Base-by-base conservation (phyloP, 2,888 invertebrate species). In the Apocheima hispidaria region DNA sequence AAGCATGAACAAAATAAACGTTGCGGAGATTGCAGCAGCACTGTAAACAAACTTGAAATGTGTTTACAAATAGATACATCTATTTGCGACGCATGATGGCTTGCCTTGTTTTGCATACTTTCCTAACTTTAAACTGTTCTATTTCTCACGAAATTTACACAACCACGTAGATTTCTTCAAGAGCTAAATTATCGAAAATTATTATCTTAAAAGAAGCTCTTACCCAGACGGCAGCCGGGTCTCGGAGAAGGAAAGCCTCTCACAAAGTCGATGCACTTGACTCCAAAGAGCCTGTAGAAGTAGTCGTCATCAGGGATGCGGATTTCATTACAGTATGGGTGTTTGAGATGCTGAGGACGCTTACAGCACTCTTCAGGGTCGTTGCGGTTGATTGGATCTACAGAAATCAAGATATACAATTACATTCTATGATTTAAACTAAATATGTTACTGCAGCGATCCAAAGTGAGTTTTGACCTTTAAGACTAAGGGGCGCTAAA, bases 321-420 rank as follows among this genome's bases (percentile, higher is more conserved):
- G 74, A 98, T 97, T 90, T 98, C 97, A 86, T 98, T 96, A 82
- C 98, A 98, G 84, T 98, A 97, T 0, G 97, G 98, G 88, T 98
- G 97, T 82, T 96, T 97, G 53, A 96, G 92, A 75, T 97, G 97
- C 12, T 94, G 93, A 0, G 97, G 96, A 20, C 97, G 94, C 78
- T 96, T 94, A 87, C 98, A 98, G 84, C 98, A 98, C 84, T 97
- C 97, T 84, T 98, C 97, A 2, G 97, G 97, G 84, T 98, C 98
- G 86, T 98, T 98, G 70, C 97, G 95, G 88, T 96, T 97, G 71
- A 95, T 87, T 2, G 97, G 95, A 90, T 98, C 98, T 97, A 82
- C 23, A 74, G 74, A 68, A 1, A 14, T 30, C 53, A 61, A 72
- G 16, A 5, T 20, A 30, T 9, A 23, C n/a, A 30, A 18, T 36